These are phyloP conservation scores for Argopecten irradians DNA, from an alignment of 1,140 invertebrate genomes.

Conservation along the genomic window DNA sequence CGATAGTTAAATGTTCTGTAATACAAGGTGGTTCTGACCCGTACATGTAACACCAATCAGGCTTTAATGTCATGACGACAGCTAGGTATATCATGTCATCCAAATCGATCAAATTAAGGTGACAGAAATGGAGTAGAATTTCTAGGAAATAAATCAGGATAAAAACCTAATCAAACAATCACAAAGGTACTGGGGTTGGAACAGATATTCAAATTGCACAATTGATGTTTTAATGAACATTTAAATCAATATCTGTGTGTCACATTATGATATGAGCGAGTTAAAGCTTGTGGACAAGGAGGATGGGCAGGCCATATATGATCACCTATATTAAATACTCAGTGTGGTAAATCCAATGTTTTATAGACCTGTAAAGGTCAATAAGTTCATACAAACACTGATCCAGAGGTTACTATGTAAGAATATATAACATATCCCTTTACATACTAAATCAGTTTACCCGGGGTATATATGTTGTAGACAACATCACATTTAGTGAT, in stretches of 20 bases:
- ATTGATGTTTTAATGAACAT: too few relatives aligned
- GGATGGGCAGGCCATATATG: background rate
- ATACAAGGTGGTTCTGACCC: background rate
- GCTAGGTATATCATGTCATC: background rate
- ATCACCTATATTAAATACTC: background rate
- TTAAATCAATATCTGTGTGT: background rate
- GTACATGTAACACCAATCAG: background rate
- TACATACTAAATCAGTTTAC: too few relatives aligned
- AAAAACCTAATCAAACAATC: background rate
- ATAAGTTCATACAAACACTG: background rate
- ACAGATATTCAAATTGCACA: background rate
- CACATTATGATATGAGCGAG: background rate
- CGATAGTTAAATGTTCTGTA: background rate
- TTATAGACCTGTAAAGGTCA: background rate
- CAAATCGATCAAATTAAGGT: background rate
- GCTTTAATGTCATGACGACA: background rate
- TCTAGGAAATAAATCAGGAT: background rate
- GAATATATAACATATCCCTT: too few relatives aligned
- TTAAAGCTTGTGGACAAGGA: background rate
- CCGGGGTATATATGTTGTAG: too few relatives aligned
- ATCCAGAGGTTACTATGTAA: too few relatives aligned
- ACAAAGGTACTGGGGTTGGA: background rate
- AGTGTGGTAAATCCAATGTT: background rate
- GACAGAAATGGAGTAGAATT: background rate
- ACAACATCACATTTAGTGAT: too few relatives aligned